Conservation (phyloP, 2,888 invertebrate genomes). For the Drosophila anomelani region DNA sequence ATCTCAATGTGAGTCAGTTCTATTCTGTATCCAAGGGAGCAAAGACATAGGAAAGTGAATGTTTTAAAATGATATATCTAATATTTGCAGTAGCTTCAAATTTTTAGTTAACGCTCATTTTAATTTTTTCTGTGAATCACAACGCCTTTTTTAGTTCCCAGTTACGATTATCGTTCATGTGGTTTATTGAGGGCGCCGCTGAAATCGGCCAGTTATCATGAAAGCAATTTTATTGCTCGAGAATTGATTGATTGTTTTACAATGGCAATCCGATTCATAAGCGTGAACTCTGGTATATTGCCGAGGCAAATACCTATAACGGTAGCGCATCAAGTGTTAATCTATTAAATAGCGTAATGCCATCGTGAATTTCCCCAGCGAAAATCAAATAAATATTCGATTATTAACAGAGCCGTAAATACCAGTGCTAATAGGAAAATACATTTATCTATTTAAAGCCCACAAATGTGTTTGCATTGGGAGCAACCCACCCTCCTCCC, state of each 20-base stretch:
- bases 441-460: conserved; percentile 35
- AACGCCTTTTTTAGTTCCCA: conserved; percentile 1
- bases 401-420: conserved; percentile 38
- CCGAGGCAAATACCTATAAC: conserved; percentile 7
- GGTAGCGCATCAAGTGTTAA: conserved; percentile 20
- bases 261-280: conserved; percentile 24
- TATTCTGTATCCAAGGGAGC: conserved; percentile 12
- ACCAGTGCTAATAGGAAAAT: conserved; percentile 36
- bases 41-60: conserved; percentile 11
- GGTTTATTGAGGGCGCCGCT: conserved; percentile 15
- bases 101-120: neutral
- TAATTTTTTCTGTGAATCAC: conserved; percentile 22
- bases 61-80: conserved; percentile 10
- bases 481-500: conserved; percentile 21
- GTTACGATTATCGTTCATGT: conserved; percentile 9
- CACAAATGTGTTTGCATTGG: conserved; percentile 34
- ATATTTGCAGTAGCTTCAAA: neutral
- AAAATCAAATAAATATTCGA: conserved; percentile 29
- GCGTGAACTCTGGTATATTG: conserved; percentile 15
- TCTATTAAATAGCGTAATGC: conserved; percentile 25
- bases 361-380: conserved; percentile 7
- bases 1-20: conserved; percentile 28
- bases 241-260: conserved; percentile 47
- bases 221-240: conserved; percentile 22
- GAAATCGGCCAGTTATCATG: conserved; percentile 12